Conservation (phyloP, 2,113 vertebrate species). For the Saiga tatarica region DNA sequence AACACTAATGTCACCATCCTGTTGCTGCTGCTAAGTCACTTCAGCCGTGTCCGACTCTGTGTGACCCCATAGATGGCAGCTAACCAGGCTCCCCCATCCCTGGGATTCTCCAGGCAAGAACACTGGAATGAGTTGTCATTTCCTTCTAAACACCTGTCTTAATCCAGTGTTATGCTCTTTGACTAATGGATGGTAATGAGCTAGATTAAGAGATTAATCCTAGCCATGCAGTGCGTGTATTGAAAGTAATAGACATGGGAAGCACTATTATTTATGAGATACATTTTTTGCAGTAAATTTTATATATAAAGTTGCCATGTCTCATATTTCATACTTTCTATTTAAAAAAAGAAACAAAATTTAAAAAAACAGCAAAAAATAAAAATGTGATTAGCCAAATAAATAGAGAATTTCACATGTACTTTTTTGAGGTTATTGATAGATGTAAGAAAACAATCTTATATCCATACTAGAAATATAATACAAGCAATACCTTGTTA, state of each 20-base stretch:
- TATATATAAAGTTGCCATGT: slow-evolving; percentile 42
- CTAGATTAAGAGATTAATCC: slow-evolving; percentile 36
- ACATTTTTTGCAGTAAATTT: slow-evolving; percentile 62
- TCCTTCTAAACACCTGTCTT: neutral
- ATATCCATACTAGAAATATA: slow-evolving; percentile 54
- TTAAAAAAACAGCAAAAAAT: neutral
- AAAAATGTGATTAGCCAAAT: slow-evolving; percentile 51
- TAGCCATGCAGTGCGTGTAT: neutral
- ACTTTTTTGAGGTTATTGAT: slow-evolving; percentile 58
- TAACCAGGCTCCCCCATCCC: too few relatives aligned
- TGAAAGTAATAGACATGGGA: slow-evolving; percentile 43
- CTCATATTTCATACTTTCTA: slow-evolving; percentile 50
- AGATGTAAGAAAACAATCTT: slow-evolving; percentile 47
- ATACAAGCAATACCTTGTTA: slow-evolving; percentile 53
- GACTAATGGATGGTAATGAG: slow-evolving; percentile 25
- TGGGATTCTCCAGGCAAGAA: too few relatives aligned
- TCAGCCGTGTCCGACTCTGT: too few relatives aligned
- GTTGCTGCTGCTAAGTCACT: too few relatives aligned
- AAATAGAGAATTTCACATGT: slow-evolving; percentile 51
- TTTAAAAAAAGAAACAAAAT: slow-evolving; percentile 23
- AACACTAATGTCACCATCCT: neutral
- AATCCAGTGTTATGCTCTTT: slow-evolving; percentile 20
- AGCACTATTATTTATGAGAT: slow-evolving; percentile 31
- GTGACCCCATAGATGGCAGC: too few relatives aligned
- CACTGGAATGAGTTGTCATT: too few relatives aligned